These are phyloP conservation scores for Saccostrea cuccullata DNA, from an alignment of 1,140 invertebrate genomes.

Conservation along the genomic window DNA sequence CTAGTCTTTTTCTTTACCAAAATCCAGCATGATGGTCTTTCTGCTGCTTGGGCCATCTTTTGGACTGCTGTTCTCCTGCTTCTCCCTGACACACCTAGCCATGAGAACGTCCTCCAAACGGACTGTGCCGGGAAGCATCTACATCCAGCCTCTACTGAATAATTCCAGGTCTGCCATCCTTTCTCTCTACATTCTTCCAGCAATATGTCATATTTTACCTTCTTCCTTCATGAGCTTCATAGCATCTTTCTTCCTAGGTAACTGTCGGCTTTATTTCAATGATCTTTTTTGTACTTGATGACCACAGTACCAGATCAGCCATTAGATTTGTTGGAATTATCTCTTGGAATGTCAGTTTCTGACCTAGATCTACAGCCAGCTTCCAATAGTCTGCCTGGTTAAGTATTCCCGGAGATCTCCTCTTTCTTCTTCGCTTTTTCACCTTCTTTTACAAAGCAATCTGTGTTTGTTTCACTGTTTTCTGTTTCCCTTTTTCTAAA, in stretches of 20 bases:
- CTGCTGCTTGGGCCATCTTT: conserved; percentile 43
- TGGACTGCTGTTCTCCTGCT: conserved; percentile 35
- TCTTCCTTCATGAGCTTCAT: conserved; percentile 47
- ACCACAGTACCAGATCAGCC: conserved; percentile 53
- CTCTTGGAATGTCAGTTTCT: conserved; percentile 31
- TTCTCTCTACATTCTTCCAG: conserved; percentile 47
- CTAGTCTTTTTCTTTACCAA: conserved; percentile 46
- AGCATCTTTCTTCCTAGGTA: conserved; percentile 45
- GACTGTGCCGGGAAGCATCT: conserved; percentile 51
- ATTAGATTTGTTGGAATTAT: conserved; percentile 47
- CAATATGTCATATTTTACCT: too few species aligned
- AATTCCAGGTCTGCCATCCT: conserved; percentile 51
- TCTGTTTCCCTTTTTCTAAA: too few species aligned
- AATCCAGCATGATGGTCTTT: conserved; percentile 48
- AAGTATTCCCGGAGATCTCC: not conserved
- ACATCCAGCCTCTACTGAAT: conserved; percentile 52
- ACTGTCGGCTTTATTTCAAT: conserved; percentile 51
- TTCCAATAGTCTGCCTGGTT: not conserved
- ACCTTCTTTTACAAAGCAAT: not conserved
- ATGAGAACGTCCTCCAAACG: not conserved
- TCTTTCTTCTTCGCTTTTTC: not conserved
- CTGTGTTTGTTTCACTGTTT: too few species aligned
- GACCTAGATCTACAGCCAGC: not conserved
- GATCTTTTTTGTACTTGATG: conserved; percentile 35
- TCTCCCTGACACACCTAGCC: not conserved